Percentiles rank a stretch among this genome's conserved stretches.
Conservation (phyloP, 1,140 invertebrate genomes). For the Daktulosphaira vitifoliae region DNA sequence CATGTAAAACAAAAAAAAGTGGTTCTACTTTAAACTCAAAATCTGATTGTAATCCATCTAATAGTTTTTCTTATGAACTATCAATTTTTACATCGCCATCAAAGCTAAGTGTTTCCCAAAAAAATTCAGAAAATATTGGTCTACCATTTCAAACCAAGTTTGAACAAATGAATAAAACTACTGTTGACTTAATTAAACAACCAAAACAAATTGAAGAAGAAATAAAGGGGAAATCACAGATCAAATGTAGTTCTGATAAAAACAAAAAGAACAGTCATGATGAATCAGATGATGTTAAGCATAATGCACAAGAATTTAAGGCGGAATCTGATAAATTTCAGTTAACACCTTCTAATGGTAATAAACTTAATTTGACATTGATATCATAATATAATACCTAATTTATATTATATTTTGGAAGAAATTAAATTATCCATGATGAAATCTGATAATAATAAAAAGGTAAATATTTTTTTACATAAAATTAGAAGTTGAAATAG, state of each 20-base stretch:
- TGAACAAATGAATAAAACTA: slow-evolving; percentile 30
- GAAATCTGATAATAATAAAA: no score
- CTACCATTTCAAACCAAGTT: slow-evolving; percentile 34
- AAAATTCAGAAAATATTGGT: slow-evolving; percentile 36
- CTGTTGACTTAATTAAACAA: not conserved
- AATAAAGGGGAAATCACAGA: not conserved
- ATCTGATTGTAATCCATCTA: not conserved
- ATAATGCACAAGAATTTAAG: not conserved
- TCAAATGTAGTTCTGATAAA: slow-evolving; percentile 25
- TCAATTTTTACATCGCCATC: slow-evolving; percentile 33
- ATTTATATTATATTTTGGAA: no score
- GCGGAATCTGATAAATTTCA: not conserved
- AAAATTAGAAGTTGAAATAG: no score
- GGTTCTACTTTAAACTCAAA: slow-evolving; percentile 43
- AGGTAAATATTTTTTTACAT: no score
- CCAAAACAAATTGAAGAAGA: slow-evolving; percentile 12
- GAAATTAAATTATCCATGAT: no score
- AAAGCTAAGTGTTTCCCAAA: slow-evolving; percentile 33
- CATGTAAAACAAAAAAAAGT: slow-evolving; percentile 56
- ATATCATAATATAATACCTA: no score
- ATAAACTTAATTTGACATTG: no score
- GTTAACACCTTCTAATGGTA: slow-evolving; percentile 8
- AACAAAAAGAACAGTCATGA: not conserved
- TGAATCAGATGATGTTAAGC: not conserved
- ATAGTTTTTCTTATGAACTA: slow-evolving; percentile 40